A percentile compares a stretch with the other conserved stretches of the same genome.
Evolutionary conservation across 1,140 invertebrate genomes (phyloP).

Genomic region (Macrosteles quadrilineatus): DNA sequence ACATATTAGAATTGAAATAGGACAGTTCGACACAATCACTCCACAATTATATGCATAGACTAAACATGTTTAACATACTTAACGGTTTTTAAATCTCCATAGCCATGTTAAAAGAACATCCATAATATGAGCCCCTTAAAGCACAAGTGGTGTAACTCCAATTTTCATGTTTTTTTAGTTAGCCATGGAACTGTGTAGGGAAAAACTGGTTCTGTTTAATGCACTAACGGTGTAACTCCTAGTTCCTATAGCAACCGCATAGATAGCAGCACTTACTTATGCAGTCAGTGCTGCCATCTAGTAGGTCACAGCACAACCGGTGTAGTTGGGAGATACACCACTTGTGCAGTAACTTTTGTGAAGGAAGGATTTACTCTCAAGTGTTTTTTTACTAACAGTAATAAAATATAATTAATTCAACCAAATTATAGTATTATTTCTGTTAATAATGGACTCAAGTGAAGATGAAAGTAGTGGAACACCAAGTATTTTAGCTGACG

Average conservation of each 20-base stretch:
- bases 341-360: neutral
- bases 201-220: neutral
- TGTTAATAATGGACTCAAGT: neutral
- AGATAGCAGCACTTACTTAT: neutral
- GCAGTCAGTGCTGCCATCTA: neutral
- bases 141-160: neutral
- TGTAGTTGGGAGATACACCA: slow-evolving; percentile 11
- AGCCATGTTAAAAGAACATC: too few species aligned
- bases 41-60: too few species aligned
- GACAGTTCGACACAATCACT: too few species aligned
- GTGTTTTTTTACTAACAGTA: too few species aligned
- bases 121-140: neutral
- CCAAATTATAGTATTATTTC: neutral
- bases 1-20: too few species aligned
- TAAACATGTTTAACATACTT: too few species aligned
- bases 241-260: slow-evolving; percentile 11
- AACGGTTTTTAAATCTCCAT: too few species aligned
- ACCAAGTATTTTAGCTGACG: neutral
- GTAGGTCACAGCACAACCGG: neutral
- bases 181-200: neutral
- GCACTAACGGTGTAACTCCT: neutral
- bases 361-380: neutral
- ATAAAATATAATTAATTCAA: too few species aligned
- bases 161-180: neutral
- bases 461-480: neutral